Base-by-base conservation (phyloP, 2,797 vertebrate species). In the Platyrinchus mystaceus region DNA sequence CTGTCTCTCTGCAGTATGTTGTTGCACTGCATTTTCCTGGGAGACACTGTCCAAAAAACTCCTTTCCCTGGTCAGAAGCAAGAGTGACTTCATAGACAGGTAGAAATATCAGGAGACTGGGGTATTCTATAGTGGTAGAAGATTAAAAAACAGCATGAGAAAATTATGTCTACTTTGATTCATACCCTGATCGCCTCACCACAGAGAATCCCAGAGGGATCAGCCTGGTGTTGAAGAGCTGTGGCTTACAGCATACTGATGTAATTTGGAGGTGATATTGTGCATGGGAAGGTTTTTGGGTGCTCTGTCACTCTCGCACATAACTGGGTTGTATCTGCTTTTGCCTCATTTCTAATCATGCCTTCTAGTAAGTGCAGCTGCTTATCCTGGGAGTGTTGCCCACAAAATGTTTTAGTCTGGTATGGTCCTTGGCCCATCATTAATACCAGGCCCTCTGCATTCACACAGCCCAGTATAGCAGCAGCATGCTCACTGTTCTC, bases 291-390 rank as follows among this genome's bases (percentile, higher is more conserved):
- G 30, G n/a, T 19, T 80, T 76, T 44, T 2, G 59, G 55, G 52
- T 14, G 0, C 59, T 84, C 46, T 47, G 46, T 69, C 5, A 0
- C 73, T 74, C 56, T 78, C 1, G 0, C 52, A 20, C 46, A 6
- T 69, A 69, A 60, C 46, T 26, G 27, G 16, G 27, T 71, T 55
- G 27, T 77, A 37, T 39, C 18, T 84, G n/a, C 79, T 73, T 34
- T 66, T 81, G 43, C 41, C 43, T 84, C 50, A 10, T 66, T 79
- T 80, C 55, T 84, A 46, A 55, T 46, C 36, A 16, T 32, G 26
- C 53, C 36, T 59, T 87, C 55, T 70, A 59, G 46, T 59, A 87
- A 80, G 41, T 60, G 37, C 69, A 87, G 36, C 82, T 69, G 70
- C 44, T 76, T 87, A 34, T 37, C 14, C 55, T 22, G 19, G 44